Evolutionary conservation across 2,113 vertebrate species (phyloP), one percentile per base, ranked within the genome.

Genomic region (Dryoscopus gambensis): DNA sequence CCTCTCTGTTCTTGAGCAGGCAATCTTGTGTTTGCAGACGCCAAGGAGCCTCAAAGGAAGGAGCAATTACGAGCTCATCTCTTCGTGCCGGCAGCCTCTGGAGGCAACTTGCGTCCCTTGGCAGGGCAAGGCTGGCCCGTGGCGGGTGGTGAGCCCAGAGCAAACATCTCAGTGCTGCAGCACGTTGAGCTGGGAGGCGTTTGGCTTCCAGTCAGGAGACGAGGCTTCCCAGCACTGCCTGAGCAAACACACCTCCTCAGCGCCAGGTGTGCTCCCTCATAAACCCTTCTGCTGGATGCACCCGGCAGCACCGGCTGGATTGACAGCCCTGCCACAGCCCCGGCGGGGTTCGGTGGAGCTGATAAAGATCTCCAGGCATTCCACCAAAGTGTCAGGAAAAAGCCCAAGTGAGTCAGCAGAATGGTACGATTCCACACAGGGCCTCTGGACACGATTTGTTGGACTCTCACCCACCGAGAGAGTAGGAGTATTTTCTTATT

Each of bases 381-480:
- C 50, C 91, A 87, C 63, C 71, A 68, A 44, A 87, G 81, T 1
- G 2, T 22, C 59, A 83, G 71, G 69, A 90, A 47, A 57, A 30
- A 86, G 59, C 53, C 59, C 40, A 22, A 71, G 71, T 88, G 95
- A 97, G 71, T 91, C 80, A 94, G 80, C 91, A 91, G 62, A 70
- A 60, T 93, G 87, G 85, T 91, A 76, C 15, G 2, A 17, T 19
- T 89, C 52, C 49, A 33, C 28, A 21, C 3, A 35, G 56, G 11
- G 57, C 91, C 78, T 78, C 86, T 80, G 83, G 79, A 73, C 79
- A n/a, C 2, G 17, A 23, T 57, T 59, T 90, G 68, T 77, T 94
- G 83, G 81, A 25, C 35, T 84, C 73, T 73, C 64, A 90, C 19
- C 30, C 79, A 24, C 50, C 0, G 1, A 62, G 68, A 1, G 35